A percentile compares a stretch with the other conserved stretches of the same genome.
Evolutionary conservation across 2,797 vertebrate genomes (phyloP).

Genomic region (Eupleurogrammus muticus): DNA sequence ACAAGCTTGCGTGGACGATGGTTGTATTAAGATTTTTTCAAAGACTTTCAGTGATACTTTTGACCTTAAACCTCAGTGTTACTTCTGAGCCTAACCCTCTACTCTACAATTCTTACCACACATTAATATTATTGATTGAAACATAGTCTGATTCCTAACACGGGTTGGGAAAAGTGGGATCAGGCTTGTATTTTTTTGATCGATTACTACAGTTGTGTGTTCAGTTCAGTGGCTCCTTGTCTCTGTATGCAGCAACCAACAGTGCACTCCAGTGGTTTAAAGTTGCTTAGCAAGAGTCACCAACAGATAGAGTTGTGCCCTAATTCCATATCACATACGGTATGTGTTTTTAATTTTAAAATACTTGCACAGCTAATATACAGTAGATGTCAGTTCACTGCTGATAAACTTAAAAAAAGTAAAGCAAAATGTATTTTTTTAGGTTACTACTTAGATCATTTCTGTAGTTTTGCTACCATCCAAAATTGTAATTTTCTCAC

Average conservation of each 20-base stretch:
- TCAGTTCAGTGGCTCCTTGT: neutral
- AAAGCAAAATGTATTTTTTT: neutral
- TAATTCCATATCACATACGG: neutral
- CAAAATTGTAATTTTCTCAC: neutral
- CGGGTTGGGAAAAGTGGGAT: neutral
- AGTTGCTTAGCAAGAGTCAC: constrained; percentile 6
- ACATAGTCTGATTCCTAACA: neutral
- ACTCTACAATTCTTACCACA: constrained; percentile 4
- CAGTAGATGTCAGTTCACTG: neutral
- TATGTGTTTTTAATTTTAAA: neutral
- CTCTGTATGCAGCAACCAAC: constrained; percentile 1
- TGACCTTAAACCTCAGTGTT: constrained; percentile 1
- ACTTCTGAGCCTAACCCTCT: constrained; percentile 10
- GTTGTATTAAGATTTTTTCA: constrained; percentile 23
- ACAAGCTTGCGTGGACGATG: constrained; percentile 20
- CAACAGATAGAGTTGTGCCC: neutral
- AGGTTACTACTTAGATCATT: neutral
- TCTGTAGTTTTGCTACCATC: neutral
- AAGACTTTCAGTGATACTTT: constrained; percentile 35
- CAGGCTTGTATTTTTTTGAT: constrained; percentile 3
- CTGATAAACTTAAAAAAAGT: neutral
- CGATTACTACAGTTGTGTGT: constrained; percentile 20
- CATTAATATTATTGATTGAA: constrained; percentile 1
- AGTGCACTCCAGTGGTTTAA: constrained; percentile 65
- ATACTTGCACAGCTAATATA: neutral